Base-by-base conservation (phyloP, 1,140 invertebrate species). In the Pteromalus puparum region DNA sequence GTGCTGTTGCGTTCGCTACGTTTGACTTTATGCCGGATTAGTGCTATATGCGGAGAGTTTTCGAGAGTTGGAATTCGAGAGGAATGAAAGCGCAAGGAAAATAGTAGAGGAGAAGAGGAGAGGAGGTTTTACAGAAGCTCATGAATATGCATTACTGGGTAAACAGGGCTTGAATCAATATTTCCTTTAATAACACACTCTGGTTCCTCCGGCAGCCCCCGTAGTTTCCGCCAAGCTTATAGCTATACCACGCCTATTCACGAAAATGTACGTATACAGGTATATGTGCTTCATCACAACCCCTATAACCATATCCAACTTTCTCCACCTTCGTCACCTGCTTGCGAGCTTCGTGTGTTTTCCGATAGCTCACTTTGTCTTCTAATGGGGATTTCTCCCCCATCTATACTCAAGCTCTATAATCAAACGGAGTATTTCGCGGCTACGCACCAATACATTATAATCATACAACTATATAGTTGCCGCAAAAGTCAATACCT, bases 131-230 rank as follows among this genome's bases (percentile, higher is more conserved):
- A 34, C 83, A 81, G 21, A 89, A 90, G 88, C 88, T 89, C 89
- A 93, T 93, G 92, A 92, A 92, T 93, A 93, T 93, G 92, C 91
- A 93, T 93, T 91, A 92, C 89, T 92, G 87, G 87, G 91, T 92
- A 93, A 93, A 92, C 91, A 93, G 91, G 91, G 90, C 89, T 92
- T 92, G 90, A 93, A 93, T 93, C 92, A 93, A 93, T 93, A 93
- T 92, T 92, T 92, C 91, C 90, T 93, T 93, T 93, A 93, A 93
- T 92, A 93, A 93, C 89, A 91, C 89, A 87, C 88, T 87, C 87
- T 5, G 30, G 30, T n/a, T n/a, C n/a, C n/a, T n/a, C n/a, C 30
- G 30, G 30, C 30, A 5, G 30, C 30, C 75, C n/a, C 18, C 79
- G 38, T 42, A 46, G 26, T n/a, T 38, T 86, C 46, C n/a, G n/a